Conservation (phyloP, 2,888 invertebrate species). For the Cephalotes varians region DNA sequence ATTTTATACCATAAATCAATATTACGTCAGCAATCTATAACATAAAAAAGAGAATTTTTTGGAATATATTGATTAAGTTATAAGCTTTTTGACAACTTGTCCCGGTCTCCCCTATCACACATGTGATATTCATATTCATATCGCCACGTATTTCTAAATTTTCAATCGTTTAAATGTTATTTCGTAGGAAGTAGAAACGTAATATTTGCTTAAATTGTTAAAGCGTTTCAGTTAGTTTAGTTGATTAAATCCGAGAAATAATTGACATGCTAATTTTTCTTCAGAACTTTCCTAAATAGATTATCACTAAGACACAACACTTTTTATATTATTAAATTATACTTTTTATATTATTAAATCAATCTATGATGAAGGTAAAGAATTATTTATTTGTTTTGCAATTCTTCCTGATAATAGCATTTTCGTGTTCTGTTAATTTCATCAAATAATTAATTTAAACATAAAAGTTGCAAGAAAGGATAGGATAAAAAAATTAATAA, state of each 20-base stretch:
- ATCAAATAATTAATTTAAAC: no score
- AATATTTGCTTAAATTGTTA: conserved; percentile 2
- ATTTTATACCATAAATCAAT: no score
- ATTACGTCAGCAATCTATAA: no score
- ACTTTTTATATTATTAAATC: not conserved
- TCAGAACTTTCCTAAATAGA: not conserved
- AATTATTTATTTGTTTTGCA: not conserved
- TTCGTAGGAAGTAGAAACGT: not conserved
- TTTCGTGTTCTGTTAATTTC: not conserved
- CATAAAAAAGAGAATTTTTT: no score
- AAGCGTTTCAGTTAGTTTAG: not conserved
- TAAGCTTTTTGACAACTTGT: no score
- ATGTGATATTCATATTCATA: not conserved
- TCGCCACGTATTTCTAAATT: not conserved
- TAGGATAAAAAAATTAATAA: not conserved
- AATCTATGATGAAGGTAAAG: not conserved
- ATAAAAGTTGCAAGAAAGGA: not conserved
- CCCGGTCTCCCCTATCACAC: no score
- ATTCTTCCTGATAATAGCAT: not conserved
- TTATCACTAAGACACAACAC: not conserved
- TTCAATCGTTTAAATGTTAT: not conserved
- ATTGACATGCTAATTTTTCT: not conserved
- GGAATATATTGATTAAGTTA: no score
- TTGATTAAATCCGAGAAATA: not conserved
- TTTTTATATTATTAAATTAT: not conserved